These are phyloP conservation scores for Empidonax alnorum DNA, from an alignment of 2,113 vertebrate species.

Conservation along the genomic window DNA sequence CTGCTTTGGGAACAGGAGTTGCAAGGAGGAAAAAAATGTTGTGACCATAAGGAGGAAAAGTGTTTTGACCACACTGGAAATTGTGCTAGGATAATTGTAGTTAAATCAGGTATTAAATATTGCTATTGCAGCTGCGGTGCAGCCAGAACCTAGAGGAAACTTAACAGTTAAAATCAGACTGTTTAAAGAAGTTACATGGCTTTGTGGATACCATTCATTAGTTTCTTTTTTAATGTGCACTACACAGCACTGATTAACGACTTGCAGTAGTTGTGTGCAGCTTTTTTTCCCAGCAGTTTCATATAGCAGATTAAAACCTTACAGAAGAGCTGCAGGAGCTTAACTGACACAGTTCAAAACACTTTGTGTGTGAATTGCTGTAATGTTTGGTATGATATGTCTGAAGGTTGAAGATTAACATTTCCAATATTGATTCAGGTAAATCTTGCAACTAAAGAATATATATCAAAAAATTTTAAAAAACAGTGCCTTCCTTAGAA, in stretches of 20 bases:
- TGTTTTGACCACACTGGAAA: neutral
- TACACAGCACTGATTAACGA: conserved; percentile 28
- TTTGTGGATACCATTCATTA: conserved; percentile 36
- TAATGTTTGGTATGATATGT: neutral
- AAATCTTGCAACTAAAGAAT: neutral
- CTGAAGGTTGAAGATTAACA: neutral
- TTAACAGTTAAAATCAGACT: conserved; percentile 23
- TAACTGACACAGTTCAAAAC: neutral
- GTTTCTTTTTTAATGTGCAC: conserved; percentile 60
- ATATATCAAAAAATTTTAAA: neutral
- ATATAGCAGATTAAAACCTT: neutral
- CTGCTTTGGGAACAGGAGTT: neutral
- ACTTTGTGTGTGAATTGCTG: neutral
- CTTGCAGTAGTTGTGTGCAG: neutral
- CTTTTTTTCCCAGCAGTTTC: conserved; percentile 30
- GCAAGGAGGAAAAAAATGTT: neutral
- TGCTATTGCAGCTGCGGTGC: neutral
- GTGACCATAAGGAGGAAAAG: neutral
- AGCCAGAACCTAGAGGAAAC: conserved; percentile 25
- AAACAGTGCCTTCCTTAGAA: neutral
- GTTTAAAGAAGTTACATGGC: conserved; percentile 13
- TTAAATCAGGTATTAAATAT: neutral
- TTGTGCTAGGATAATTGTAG: neutral
- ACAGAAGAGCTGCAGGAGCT: neutral
- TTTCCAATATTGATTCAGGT: neutral